Conservation (phyloP, 2,113 vertebrate genomes). For the Syngnathus scovelli region DNA sequence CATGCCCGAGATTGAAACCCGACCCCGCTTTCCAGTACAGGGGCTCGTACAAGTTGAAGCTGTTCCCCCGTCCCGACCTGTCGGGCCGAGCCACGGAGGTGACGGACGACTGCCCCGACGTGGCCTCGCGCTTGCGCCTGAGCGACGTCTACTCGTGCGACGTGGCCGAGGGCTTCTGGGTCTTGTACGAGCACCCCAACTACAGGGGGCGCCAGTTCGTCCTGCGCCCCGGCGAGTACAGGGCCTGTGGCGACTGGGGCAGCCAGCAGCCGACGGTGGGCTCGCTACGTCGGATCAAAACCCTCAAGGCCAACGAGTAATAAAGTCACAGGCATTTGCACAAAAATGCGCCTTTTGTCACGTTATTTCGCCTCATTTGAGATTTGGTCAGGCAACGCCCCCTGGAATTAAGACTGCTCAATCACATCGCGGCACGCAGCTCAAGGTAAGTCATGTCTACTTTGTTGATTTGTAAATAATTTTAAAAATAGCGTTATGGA, state of each 20-base stretch:
- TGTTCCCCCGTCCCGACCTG: constrained; percentile 68
- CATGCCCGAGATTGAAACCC: no score
- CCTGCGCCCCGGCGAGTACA: constrained; percentile 69
- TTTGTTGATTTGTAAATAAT: no score
- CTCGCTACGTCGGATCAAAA: constrained; percentile 72
- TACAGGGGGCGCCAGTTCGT: constrained; percentile 73
- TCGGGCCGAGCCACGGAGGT: constrained; percentile 67
- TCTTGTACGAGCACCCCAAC: constrained; percentile 72
- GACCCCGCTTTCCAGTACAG: constrained; percentile 55
- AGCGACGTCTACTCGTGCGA: constrained; percentile 69
- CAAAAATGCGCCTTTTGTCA: no score
- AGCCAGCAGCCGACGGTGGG: constrained; percentile 68
- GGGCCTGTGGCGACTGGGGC: constrained; percentile 68
- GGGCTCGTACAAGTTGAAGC: constrained; percentile 66
- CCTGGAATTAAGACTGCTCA: no score
- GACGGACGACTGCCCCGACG: constrained; percentile 69
- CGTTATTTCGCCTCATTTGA: no score
- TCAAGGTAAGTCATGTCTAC: no score
- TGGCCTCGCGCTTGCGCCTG: constrained; percentile 60
- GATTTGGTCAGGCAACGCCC: no score
- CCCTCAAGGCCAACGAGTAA: constrained; percentile 43
- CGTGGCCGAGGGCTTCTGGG: constrained; percentile 69
- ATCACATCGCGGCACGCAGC: no score
- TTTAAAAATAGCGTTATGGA: no score
- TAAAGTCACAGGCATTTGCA: not conserved